Percentiles rank a stretch among this genome's conserved stretches.
phyloP scores from a whole-genome alignment of 2,797 vertebrate species.

The Psittacula echo region DNA sequence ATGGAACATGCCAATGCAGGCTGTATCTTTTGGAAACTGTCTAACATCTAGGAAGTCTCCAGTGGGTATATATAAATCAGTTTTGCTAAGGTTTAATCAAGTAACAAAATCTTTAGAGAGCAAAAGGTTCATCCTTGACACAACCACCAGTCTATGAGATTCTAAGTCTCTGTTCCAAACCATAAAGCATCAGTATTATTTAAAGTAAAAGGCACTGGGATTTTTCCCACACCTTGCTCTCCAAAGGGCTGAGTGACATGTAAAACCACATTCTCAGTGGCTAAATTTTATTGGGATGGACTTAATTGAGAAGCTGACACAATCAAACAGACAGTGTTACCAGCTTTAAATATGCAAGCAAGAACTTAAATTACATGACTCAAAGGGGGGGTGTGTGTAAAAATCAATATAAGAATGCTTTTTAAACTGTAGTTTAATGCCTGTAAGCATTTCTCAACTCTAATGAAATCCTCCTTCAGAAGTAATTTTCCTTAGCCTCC shows the following conservation, averaged over 20 bases:
- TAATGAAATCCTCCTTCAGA: neutral
- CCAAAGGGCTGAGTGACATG: neutral
- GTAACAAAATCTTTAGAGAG: neutral
- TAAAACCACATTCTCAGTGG: neutral
- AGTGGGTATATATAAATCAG: neutral
- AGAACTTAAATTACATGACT: neutral
- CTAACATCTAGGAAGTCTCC: constrained; percentile 4
- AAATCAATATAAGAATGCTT: neutral
- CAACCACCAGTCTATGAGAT: neutral
- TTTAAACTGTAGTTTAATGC: neutral
- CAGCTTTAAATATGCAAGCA: neutral
- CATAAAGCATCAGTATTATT: neutral
- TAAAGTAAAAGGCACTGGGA: neutral
- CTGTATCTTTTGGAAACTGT: neutral
- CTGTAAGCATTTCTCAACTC: neutral
- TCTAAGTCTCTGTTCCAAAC: neutral
- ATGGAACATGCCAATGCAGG: neutral
- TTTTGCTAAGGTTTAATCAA: constrained; percentile 6
- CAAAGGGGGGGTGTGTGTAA: neutral
- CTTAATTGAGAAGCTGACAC: neutral
- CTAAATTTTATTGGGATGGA: neutral
- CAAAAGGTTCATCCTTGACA: neutral
- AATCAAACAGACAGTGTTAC: neutral
- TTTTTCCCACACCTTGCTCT: neutral
- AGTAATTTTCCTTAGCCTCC: neutral